phyloP scores from a whole-genome alignment of 1,140 invertebrate species.

The Yoshiicerus persimilis region DNA sequence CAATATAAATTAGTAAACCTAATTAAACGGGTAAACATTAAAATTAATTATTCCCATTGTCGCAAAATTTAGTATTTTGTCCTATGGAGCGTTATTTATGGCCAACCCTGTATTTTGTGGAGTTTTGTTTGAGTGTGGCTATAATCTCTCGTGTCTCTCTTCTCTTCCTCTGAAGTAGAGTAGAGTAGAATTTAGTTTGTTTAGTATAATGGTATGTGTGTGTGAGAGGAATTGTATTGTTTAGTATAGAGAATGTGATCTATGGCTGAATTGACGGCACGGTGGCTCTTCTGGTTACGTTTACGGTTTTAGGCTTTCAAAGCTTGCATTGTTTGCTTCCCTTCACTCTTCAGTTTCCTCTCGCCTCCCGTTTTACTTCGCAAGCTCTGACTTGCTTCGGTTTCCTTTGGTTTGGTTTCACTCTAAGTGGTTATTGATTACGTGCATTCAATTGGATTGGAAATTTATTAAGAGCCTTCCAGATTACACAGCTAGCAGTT shows the following conservation, averaged over 20 bases:
- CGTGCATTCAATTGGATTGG: neutral
- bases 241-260: neutral
- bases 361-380: neutral
- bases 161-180: too few species aligned
- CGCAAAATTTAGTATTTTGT: too few species aligned
- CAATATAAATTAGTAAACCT: too few species aligned
- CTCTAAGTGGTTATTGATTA: slow-evolving; percentile 3
- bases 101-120: too few species aligned
- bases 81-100: too few species aligned
- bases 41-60: too few species aligned
- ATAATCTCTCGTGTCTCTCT: too few species aligned
- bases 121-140: too few species aligned
- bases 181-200: neutral
- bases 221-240: neutral
- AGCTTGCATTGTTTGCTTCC: neutral
- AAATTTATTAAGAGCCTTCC: neutral
- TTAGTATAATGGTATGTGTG: neutral
- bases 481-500: neutral
- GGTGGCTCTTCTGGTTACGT: neutral
- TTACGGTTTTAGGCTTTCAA: neutral
- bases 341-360: neutral
- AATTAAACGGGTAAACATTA: too few species aligned
- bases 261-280: neutral
- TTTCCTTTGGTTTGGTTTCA: neutral
- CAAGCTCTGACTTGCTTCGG: neutral